phyloP scores from a whole-genome alignment of 1,140 invertebrate species.

The Neodiprion fabricii region DNA sequence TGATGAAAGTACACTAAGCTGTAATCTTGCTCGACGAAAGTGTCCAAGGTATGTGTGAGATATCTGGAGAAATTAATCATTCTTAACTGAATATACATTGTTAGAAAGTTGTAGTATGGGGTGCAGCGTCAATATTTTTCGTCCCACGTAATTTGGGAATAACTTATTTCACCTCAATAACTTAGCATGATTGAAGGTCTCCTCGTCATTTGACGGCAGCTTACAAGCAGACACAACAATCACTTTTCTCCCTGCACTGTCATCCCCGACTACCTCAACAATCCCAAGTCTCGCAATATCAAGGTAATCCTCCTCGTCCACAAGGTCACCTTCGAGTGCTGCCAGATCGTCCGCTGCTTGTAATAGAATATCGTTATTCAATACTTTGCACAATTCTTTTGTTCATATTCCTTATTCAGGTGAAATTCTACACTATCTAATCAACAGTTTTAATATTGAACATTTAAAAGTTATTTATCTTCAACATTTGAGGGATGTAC shows the following conservation, averaged over 20 bases:
- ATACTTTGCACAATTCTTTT: neutral
- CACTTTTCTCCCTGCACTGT: constrained; percentile 88
- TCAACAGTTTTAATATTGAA: neutral
- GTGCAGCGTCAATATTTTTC: neutral
- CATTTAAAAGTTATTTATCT: constrained; percentile 20
- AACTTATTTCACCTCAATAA: constrained; percentile 72
- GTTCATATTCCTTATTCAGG: neutral
- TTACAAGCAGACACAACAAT: constrained; percentile 95
- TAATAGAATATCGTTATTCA: constrained; percentile 27
- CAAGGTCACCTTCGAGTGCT: constrained; percentile 57
- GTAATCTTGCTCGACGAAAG: constrained; percentile 99
- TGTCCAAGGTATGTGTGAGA: constrained; percentile 93
- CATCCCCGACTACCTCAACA: constrained; percentile 91
- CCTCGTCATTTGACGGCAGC: constrained; percentile 82
- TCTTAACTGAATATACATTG: constrained; percentile 13
- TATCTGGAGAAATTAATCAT: constrained; percentile 72
- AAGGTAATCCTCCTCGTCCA: constrained; percentile 68
- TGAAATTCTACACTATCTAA: too few relatives aligned
- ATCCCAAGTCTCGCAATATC: constrained; percentile 85
- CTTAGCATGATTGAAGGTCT: constrained; percentile 79
- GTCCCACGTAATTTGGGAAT: neutral
- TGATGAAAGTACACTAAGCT: constrained; percentile 99
- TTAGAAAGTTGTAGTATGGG: neutral
- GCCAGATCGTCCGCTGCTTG: constrained; percentile 55
- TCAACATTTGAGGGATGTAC: constrained; percentile 43